Percentiles rank a stretch among this genome's conserved stretches.
Conservation (phyloP, 30 jellyfish, hydroid and myxozoan genomes). For the Catostylus mosaicus region DNA sequence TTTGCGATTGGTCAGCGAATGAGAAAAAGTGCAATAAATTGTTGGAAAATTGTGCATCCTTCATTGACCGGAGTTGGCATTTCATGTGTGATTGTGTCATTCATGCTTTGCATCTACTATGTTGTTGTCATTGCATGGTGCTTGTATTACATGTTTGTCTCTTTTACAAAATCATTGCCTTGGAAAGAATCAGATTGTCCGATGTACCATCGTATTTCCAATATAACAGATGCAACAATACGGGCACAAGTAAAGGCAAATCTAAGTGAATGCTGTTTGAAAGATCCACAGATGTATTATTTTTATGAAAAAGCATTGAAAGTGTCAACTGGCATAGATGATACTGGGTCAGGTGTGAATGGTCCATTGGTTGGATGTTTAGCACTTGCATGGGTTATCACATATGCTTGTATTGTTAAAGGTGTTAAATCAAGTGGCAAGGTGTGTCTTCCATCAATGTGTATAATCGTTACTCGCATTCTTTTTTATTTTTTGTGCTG, state of each 20-base stretch:
- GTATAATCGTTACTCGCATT: too few species aligned
- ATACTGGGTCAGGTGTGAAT: constrained; percentile 76
- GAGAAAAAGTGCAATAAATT: constrained; percentile 79
- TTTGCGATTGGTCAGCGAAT: constrained; percentile 92
- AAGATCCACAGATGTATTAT: constrained; percentile 78
- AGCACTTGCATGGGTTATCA: constrained; percentile 87
- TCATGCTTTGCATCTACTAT: constrained; percentile 85
- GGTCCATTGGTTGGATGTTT: constrained; percentile 91
- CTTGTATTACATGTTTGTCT: constrained; percentile 68
- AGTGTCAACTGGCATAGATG: constrained; percentile 73
- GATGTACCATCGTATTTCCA: constrained; percentile 7
- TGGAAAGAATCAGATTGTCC: constrained; percentile 79
- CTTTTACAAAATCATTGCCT: constrained; percentile 79
- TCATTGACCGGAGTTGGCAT: constrained; percentile 89
- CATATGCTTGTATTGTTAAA: constrained; percentile 78
- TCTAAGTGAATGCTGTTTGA: constrained; percentile 76
- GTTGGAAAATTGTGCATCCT: constrained; percentile 87
- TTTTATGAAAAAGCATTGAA: constrained; percentile 80
- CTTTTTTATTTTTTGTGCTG: too few species aligned
- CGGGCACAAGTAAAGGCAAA: constrained; percentile 6
- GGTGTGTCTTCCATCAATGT: too few species aligned
- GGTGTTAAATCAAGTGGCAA: constrained; percentile 97
- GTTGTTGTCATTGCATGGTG: constrained; percentile 93
- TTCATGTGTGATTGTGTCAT: constrained; percentile 82
- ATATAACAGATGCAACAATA: not conserved